Evolutionary conservation across 1,140 invertebrate species (phyloP).

Genomic region (Temnothorax longispinosus): DNA sequence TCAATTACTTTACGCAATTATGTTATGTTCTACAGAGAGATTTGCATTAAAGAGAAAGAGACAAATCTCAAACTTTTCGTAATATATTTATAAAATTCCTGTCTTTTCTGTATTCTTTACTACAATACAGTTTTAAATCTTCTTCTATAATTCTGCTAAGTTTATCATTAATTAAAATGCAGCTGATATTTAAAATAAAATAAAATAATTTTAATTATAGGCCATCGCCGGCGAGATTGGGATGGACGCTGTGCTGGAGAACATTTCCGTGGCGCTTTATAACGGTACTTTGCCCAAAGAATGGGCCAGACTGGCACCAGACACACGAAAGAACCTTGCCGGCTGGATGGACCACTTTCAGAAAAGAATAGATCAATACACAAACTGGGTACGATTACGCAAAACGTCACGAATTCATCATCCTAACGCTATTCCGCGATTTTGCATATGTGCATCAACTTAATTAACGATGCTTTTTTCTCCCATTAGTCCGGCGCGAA

Average conservation of each 20-base stretch:
- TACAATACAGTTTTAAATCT: neutral
- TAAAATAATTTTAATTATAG: conserved; percentile 76
- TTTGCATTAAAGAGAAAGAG: neutral
- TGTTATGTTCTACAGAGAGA: neutral
- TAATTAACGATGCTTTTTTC: conserved; percentile 7
- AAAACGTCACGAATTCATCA: neutral
- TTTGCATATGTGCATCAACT: neutral
- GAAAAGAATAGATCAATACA: conserved; percentile 90
- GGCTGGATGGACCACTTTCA: conserved; percentile 96
- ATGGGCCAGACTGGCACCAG: conserved; percentile 94
- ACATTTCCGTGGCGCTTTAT: conserved; percentile 92
- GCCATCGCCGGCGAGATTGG: conserved; percentile 95
- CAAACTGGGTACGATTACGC: conserved; percentile 88
- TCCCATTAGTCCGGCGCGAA: conserved; percentile 86
- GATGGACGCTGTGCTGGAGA: conserved; percentile 94
- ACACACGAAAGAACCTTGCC: conserved; percentile 93
- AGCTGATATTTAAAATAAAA: neutral
- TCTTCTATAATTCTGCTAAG: neutral
- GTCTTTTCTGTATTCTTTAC: neutral
- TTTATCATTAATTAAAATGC: neutral
- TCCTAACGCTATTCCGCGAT: neutral
- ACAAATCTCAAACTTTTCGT: neutral
- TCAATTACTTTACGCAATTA: neutral
- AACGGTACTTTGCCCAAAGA: conserved; percentile 93
- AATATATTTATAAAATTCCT: neutral